Base-by-base conservation (phyloP, 2,888 invertebrate genomes). In the Beris chalybata region DNA sequence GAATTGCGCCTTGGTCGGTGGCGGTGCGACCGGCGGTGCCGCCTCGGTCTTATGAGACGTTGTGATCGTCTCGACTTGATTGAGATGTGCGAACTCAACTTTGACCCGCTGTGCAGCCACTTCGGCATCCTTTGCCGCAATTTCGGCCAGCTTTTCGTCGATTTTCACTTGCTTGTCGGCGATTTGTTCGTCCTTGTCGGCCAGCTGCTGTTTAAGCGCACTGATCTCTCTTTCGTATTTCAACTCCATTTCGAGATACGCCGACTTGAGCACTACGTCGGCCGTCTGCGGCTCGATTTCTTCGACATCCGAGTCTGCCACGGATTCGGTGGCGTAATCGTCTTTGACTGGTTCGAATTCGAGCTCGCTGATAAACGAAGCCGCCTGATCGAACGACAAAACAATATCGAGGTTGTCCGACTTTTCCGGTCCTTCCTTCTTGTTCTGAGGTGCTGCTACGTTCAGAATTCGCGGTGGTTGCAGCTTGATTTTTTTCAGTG, bases 1-100 rank as follows among this genome's bases (percentile, higher is more conserved):
- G 1, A 80, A 68, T 67, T 80, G 79, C 0, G 74, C 66, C 61
- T 81, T 81, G 5, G 73, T 72, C 22, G 75, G 15, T 1, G 64
- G 30, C 3, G 56, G 48, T 0, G 53, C 31, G 6, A 48, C 13
- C 5, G 50, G 9, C 12, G 15, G 15, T 6, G 43, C 1, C 1
- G 5, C 13, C 15, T 59, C 52, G 4, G 64, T 15, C 48, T 70
- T 67, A n/a, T 57, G 56, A 5, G 72, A 70, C 0, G 72, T 70
- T 4, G 71, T 69, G 5, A 73, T 70, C 12, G 70, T 71, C 68
- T 64, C 59, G 9, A 69, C 32, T 58, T 38, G 59, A 22, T 59
- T 64, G 43, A 58, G 64, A 11, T 38, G 50, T 7, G 30, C 6
- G n/a, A 15, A 29, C 11, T 12, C 5, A 13, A 55, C 22, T 52